These are phyloP conservation scores for Varecia variegata DNA, from an alignment of 2,797 vertebrate genomes.

Conservation along the genomic window DNA sequence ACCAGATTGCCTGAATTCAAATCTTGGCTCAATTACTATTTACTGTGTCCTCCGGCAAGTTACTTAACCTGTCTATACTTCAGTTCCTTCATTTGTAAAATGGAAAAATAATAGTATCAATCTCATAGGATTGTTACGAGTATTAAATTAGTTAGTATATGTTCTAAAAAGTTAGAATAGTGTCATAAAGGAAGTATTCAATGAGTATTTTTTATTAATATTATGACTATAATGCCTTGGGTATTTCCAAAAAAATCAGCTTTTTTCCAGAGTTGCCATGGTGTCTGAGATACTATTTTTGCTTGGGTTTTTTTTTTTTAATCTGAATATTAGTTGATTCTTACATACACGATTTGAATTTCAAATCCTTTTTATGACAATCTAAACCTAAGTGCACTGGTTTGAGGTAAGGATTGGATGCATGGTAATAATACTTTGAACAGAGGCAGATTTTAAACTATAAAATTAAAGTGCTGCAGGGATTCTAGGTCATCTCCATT, in stretches of 20 bases:
- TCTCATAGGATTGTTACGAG: not conserved
- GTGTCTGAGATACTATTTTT: conserved; percentile 50
- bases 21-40: not conserved
- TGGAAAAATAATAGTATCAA: not conserved
- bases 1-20: conserved; percentile 1
- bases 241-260: not conserved
- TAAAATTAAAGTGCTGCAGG: not conserved
- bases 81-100: conserved; percentile 14
- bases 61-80: not conserved
- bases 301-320: not conserved
- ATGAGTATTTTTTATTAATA: conserved; percentile 38
- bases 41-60: not conserved
- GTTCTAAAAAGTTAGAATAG: conserved; percentile 11
- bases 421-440: not conserved
- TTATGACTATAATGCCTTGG: conserved; percentile 14
- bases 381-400: conserved; percentile 13
- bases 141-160: conserved; percentile 22
- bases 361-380: conserved; percentile 55
- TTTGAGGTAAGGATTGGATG: not conserved
- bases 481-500: not conserved
- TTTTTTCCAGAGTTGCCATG: conserved; percentile 49
- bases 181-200: not conserved
- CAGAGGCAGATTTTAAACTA: conserved; percentile 11
- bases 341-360: conserved; percentile 44
- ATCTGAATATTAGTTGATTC: conserved; percentile 55